Conservation (phyloP, 2,797 vertebrate species). For the Falco concolor region DNA sequence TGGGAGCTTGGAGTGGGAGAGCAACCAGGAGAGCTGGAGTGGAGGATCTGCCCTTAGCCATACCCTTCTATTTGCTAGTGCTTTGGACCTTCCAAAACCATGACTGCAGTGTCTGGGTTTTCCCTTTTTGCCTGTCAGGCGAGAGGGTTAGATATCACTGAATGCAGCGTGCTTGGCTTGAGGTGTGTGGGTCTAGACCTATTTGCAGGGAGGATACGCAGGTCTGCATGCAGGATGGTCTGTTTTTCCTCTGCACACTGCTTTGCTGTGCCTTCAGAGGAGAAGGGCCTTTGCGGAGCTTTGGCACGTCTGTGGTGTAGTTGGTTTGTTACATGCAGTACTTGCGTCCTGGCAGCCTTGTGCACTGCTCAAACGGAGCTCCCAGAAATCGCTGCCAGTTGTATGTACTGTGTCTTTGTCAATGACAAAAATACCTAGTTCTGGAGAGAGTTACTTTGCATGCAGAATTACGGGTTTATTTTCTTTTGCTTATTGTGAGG, state of each 20-base stretch:
- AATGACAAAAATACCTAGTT: background rate
- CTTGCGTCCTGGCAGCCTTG: slow-evolving; percentile 3
- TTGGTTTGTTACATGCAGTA: background rate
- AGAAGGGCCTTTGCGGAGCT: background rate
- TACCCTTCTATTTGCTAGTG: background rate
- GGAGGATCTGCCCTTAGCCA: background rate
- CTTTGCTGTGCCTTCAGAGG: background rate
- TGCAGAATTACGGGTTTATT: background rate
- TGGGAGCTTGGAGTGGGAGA: background rate
- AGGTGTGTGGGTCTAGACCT: background rate
- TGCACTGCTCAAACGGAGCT: background rate
- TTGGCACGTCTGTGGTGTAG: background rate
- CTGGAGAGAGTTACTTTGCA: background rate
- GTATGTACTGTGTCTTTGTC: background rate
- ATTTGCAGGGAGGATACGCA: background rate
- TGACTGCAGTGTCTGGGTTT: background rate
- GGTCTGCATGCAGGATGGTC: background rate
- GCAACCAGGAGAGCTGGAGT: background rate
- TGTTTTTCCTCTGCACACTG: fast-evolving
- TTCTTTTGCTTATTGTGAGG: background rate
- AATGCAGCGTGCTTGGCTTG: background rate
- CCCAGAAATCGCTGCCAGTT: slow-evolving; percentile 3
- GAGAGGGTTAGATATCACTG: background rate
- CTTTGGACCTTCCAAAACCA: background rate
- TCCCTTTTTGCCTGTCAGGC: background rate